phyloP scores from a whole-genome alignment of 2,113 vertebrate species.

The Chloropsis hardwickii region DNA sequence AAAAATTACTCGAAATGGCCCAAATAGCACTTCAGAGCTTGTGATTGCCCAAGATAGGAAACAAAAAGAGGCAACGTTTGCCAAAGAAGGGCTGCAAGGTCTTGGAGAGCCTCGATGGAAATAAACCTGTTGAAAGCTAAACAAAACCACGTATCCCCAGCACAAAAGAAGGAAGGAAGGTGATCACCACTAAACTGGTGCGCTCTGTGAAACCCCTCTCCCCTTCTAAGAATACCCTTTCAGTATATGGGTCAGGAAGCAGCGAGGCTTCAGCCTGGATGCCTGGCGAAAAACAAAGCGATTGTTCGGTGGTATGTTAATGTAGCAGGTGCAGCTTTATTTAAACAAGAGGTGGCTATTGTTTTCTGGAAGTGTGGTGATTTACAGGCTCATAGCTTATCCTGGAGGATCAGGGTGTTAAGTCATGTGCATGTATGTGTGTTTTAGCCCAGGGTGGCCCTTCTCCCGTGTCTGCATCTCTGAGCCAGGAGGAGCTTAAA shows the following conservation, averaged over 20 bases:
- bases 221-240: slow-evolving; percentile 80
- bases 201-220: slow-evolving; percentile 62
- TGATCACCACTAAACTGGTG: slow-evolving; percentile 58
- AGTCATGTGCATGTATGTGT: slow-evolving; percentile 34
- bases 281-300: slow-evolving; percentile 72
- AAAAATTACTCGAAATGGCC: slow-evolving; percentile 36
- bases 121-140: slow-evolving; percentile 79
- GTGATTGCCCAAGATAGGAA: slow-evolving; percentile 36
- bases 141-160: slow-evolving; percentile 63
- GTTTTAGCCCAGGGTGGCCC: slow-evolving; percentile 11
- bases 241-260: slow-evolving; percentile 78
- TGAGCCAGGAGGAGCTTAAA: neutral
- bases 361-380: slow-evolving; percentile 72
- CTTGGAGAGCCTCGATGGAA: slow-evolving; percentile 69
- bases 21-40: neutral
- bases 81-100: slow-evolving; percentile 52
- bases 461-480: neutral
- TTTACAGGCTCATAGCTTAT: slow-evolving; percentile 69
- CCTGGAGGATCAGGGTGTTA: slow-evolving; percentile 47
- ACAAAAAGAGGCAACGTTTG: slow-evolving; percentile 8
- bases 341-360: slow-evolving; percentile 77
- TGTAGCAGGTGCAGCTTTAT: slow-evolving; percentile 81
- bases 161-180: slow-evolving; percentile 87
- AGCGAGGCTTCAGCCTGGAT: slow-evolving; percentile 66
- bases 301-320: slow-evolving; percentile 76